Base-by-base conservation (phyloP, 53 echinoderm and acorn worm genomes). In the Mesocentrotus franciscanus region DNA sequence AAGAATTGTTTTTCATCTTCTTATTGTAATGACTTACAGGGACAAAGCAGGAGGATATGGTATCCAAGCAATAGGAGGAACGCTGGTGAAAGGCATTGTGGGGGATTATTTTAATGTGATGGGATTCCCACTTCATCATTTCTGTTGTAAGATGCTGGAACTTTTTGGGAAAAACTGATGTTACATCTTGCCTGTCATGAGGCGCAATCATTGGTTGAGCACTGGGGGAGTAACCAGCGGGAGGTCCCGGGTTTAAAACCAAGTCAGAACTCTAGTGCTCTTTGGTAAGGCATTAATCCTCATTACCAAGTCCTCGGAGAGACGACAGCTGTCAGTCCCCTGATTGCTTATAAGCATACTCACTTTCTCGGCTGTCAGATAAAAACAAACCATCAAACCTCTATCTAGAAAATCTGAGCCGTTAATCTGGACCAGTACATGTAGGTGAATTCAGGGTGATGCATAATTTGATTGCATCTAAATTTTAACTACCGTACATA, bases 11-110 rank as follows among this genome's bases (percentile, higher is more conserved):
- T 76, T 32, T 76, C 15, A 76, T 76, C 14, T 29, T 10, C 3
- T 14, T 30, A 3, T 76, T 76, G 15, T 76, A 13, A 76, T 76
- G 14, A 33, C 30, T 92, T 92, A n/a, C 97, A 98, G 99, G 95
- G 99, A 98, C 94, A 98, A 98, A 60, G 99, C 99, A 49, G 99
- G 99, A 57, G 99, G 96, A 0, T 98, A 98, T 95, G 99, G 99
- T 15, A 98, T 98, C 79, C 99, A 98, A 79, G 99, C 97, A 57
- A 36, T 98, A 14, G 99, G 99, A 60, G 99, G 99, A 22, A 97
- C 99, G 14, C 85, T 98, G 18, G 99, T 98, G 29, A 93, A 96
- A 92, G 60, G 97, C 90, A 96, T 98, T 68, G n/a, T 56, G 90
- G 99, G 99, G 29, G 99, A 98, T 74, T 98, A 98, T 90, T 98